Conservation (phyloP, 2,888 invertebrate genomes). For the Rhodophaea formosa region DNA sequence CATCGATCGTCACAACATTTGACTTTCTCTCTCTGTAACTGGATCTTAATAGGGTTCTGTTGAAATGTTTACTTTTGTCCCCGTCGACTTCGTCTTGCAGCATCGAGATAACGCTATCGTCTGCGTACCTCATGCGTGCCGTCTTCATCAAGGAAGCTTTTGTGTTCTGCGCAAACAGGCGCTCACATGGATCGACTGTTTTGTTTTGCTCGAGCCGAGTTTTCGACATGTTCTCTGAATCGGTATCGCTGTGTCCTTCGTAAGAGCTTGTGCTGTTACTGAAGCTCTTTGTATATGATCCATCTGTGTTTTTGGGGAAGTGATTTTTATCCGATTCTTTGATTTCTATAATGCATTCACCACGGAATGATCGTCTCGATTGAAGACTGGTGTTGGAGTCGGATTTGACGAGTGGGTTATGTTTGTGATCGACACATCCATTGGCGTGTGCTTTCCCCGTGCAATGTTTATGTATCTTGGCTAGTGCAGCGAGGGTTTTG, state of each 20-base stretch:
- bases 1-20: constrained; percentile 73
- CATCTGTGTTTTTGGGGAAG: constrained; percentile 51
- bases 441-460: constrained; percentile 89
- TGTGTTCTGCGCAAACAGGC: constrained; percentile 80
- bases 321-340: constrained; percentile 58
- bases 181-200: constrained; percentile 67
- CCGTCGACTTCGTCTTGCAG: constrained; percentile 70
- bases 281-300: constrained; percentile 68
- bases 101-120: constrained; percentile 63
- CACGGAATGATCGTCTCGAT: constrained; percentile 65
- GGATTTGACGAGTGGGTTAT: constrained; percentile 68
- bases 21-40: constrained; percentile 73
- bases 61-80: constrained; percentile 64
- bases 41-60: constrained; percentile 59
- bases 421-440: constrained; percentile 82
- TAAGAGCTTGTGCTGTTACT: constrained; percentile 84
- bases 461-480: constrained; percentile 86
- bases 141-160: constrained; percentile 83
- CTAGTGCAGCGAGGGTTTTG: constrained; percentile 76
- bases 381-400: constrained; percentile 73
- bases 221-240: constrained; percentile 80
- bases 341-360: constrained; percentile 71
- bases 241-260: constrained; percentile 84
- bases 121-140: constrained; percentile 80
- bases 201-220: constrained; percentile 56